Conservation (phyloP, 2,888 invertebrate species). For the Tenthredo livida region DNA sequence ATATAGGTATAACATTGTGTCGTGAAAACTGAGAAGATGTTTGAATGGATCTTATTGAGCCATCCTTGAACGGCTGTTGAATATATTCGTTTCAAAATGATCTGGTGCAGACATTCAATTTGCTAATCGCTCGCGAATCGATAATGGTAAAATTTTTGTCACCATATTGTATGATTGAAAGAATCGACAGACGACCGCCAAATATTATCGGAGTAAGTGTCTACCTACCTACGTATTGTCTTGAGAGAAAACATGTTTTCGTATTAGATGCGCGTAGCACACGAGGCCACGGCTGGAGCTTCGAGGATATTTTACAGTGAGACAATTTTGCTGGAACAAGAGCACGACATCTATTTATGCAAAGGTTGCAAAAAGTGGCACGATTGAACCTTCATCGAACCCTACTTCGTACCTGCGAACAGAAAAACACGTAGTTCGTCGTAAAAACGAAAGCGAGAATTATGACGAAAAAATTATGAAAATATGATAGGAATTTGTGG, state of each 20-base stretch:
- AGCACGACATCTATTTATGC: not conserved
- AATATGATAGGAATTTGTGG: not conserved
- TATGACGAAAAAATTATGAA: not conserved
- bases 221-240: not conserved
- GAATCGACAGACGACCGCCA: not conserved
- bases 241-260: conserved; percentile 39
- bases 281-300: not conserved
- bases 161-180: not conserved
- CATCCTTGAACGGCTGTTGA: not conserved
- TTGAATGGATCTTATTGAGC: not conserved
- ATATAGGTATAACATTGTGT: not conserved
- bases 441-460: not conserved
- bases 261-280: not conserved
- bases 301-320: not conserved
- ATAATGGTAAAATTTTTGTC: not conserved
- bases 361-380: not conserved
- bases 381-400: not conserved
- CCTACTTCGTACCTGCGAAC: not conserved
- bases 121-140: not conserved
- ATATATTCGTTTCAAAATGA: not conserved
- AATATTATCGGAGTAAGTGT: conserved; percentile 13
- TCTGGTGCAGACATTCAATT: not conserved
- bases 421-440: not conserved
- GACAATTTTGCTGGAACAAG: not conserved
- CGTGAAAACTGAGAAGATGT: not conserved